Conservation (phyloP, 2,888 invertebrate genomes). For the Balanococcus diminutus region DNA sequence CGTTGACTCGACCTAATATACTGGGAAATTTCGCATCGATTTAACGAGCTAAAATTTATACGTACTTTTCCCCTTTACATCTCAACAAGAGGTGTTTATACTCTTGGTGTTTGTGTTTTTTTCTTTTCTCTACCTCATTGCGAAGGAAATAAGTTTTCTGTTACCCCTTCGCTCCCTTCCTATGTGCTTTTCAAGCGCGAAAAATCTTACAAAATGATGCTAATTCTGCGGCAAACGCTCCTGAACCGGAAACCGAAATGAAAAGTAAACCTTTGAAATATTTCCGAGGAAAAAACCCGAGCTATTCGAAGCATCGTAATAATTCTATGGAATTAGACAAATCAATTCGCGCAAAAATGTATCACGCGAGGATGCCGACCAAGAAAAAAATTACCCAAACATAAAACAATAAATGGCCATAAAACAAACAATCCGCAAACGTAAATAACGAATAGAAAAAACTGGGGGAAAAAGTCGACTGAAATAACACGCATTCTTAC, state of each 20-base stretch:
- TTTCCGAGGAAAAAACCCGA: background rate
- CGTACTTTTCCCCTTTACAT: background rate
- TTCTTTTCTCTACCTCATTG: background rate
- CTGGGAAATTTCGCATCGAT: conserved; percentile 23
- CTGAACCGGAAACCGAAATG: background rate
- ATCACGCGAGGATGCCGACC: background rate
- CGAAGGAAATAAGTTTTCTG: background rate
- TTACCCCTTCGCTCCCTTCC: background rate
- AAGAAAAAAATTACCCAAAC: background rate
- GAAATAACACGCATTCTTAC: conserved; percentile 10
- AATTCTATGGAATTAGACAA: background rate
- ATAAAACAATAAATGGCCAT: conserved; percentile 1
- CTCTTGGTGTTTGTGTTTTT: background rate
- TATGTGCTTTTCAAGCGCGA: background rate
- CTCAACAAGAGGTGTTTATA: background rate
- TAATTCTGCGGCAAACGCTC: background rate
- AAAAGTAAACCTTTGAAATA: background rate
- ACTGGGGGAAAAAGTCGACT: background rate
- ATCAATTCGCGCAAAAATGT: conserved; percentile 1
- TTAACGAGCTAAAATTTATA: background rate
- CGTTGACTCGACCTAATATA: background rate
- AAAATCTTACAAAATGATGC: background rate
- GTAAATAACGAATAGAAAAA: background rate
- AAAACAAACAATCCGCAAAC: conserved; percentile 18
- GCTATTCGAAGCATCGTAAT: background rate